Evolutionary conservation across 2,113 vertebrate genomes (phyloP).

Genomic region (Smithornis capensis): DNA sequence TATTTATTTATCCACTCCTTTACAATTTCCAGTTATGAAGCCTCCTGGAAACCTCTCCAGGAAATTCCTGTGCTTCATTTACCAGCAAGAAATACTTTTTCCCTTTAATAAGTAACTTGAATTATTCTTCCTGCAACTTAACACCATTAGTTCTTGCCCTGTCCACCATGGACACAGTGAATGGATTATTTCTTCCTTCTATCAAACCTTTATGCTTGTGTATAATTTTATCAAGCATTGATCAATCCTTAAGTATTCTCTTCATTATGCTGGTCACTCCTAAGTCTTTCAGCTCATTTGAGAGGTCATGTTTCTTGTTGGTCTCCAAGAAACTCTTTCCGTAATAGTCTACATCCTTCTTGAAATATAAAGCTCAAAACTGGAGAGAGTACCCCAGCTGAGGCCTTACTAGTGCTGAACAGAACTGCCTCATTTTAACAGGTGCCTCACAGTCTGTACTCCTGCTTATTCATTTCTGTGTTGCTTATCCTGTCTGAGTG

Average conservation of each 20-base stretch:
- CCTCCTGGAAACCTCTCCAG: conserved; percentile 44
- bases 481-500: background rate
- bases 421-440: background rate
- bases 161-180: background rate
- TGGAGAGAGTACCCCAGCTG: background rate
- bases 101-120: conserved; percentile 40
- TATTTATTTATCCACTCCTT: conserved; percentile 30
- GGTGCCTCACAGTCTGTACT: background rate
- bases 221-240: background rate
- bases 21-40: conserved; percentile 4
- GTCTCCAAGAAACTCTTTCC: background rate
- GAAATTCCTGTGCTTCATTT: conserved; percentile 56
- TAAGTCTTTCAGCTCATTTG: background rate
- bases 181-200: background rate
- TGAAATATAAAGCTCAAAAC: background rate
- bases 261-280: background rate
- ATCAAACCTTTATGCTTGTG: background rate
- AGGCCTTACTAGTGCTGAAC: background rate
- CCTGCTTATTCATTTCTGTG: background rate
- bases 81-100: background rate
- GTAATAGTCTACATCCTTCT: background rate
- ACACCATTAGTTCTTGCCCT: background rate
- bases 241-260: background rate
- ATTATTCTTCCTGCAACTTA: background rate
- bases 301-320: background rate